A percentile compares a stretch with the other conserved stretches of the same genome.
Evolutionary conservation across 1,140 invertebrate species (phyloP).

Genomic region (Lutraria rhynchaena): DNA sequence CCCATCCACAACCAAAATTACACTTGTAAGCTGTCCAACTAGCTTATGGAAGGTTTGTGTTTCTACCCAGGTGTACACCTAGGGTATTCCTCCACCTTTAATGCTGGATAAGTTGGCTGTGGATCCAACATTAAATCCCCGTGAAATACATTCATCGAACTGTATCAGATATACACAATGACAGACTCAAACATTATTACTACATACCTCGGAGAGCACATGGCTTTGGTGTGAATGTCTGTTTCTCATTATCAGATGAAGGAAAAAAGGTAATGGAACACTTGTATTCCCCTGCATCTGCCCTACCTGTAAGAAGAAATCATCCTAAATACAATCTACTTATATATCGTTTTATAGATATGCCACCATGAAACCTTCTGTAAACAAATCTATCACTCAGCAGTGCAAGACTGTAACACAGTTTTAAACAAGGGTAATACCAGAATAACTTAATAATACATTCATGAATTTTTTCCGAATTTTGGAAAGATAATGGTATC

Average conservation of each 20-base stretch:
- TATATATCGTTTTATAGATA: too few species aligned
- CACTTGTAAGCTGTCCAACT: not conserved
- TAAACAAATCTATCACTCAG: too few species aligned
- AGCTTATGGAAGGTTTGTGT: too few species aligned
- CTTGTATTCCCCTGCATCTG: constrained; percentile 37
- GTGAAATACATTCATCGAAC: not conserved
- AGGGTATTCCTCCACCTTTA: not conserved
- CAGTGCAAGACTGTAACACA: too few species aligned
- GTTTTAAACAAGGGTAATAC: too few species aligned
- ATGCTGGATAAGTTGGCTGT: not conserved
- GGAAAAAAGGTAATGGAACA: constrained; percentile 21
- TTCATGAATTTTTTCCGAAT: not conserved
- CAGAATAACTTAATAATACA: not conserved
- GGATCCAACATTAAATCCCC: not conserved
- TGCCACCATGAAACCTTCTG: too few species aligned
- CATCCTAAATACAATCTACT: too few species aligned
- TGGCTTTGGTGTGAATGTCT: constrained; percentile 31
- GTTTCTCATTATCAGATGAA: not conserved
- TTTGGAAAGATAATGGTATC: not conserved
- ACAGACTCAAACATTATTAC: not conserved
- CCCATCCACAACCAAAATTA: not conserved
- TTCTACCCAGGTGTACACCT: not conserved
- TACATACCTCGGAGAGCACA: constrained; percentile 7
- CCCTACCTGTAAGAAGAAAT: constrained; percentile 31
- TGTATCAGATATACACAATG: not conserved